Base-by-base conservation (phyloP, 2,797 vertebrate species). In the Poecilia wingei region DNA sequence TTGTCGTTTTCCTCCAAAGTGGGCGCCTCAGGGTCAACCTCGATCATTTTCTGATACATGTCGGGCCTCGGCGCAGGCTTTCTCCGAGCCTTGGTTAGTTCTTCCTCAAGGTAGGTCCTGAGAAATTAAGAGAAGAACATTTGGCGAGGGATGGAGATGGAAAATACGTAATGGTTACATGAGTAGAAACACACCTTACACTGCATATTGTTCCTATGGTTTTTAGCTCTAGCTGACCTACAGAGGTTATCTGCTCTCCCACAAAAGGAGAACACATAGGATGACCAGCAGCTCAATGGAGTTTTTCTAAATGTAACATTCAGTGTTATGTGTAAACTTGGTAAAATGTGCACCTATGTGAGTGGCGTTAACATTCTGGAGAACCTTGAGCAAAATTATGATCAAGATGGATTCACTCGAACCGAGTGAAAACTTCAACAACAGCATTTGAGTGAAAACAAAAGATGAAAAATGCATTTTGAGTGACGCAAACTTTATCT, bases 1-100 rank as follows among this genome's bases (percentile, higher is more conserved):
- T 96, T 95, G 36, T 95, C 88, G 0, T 95, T 95, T 79, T 99
- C 98, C 88, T 99, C 96, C 0, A 91, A 85, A 0, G 97, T 98
- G 0, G 98, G 97, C 0, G 98, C 98, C 0, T 88, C 78, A 0
- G 97, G 97, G 55, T 99, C 98, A 3, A 99, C 98, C 92, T 98
- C 98, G 0, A 98, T 92, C 98, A 99, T 99, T 91, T 99, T 99
- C 94, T 96, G 96, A 89, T 97, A 99, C 98, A 99, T 99, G 93
- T 99, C 98, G n/a, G 96, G 96, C 84, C 98, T 95, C n/a, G 98
- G 94, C 51, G 96, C 97, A 0, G 98, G 98, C 87, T 99, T 99
- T 93, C 97, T 99, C 43, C 98, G 95, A 51, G 98, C 98, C 88
- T 99, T 99, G 36, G 96, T 97, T 82, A 99, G 90, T 93, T 99